Base-by-base conservation (phyloP, 1,140 invertebrate species). In the Bombus polaris region DNA sequence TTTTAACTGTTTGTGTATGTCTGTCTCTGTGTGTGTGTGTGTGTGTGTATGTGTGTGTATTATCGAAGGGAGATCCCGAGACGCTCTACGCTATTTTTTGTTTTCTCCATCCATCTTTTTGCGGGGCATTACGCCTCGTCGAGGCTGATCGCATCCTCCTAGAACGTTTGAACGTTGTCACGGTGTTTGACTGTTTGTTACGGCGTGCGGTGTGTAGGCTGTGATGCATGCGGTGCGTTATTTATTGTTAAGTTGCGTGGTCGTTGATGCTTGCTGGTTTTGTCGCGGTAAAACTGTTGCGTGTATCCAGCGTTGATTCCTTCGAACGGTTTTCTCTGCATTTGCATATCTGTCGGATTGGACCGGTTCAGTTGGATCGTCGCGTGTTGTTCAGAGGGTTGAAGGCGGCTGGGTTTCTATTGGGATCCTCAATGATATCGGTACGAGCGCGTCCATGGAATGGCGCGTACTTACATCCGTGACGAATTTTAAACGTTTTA, bases 361-460 rank as follows among this genome's bases (percentile, higher is more conserved):
- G 90, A 85, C 81, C 84, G 80, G 90, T 77, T 86, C 85, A 42
- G 81, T 87, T 78, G 85, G 85, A 87, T 87, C 85, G 81, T 87
- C 85, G 85, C 81, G 85, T 73, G 68, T 62, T 78, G 32, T 72
- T 47, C 85, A 28, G 39, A 79, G 74, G 81, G 70, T 78, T 84
- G 22, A 71, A 74, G 73, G 39, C 71, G 79, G 47, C 47, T 53
- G 47, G 79, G 47, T 86, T 68, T 71, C 39, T 68, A 59, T 74
- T n/a, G 62, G 57, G 57, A 66, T 85, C 47, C n/a, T 75, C 65
- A 62, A 9, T 39, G 9, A 37, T 37, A 37, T 68, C 2, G 3
- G 82, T 42, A 53, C 42, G 28, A 32, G 62, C 37, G 57, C 71
- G 32, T 57, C 44, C 25, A 42, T 74, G 53, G 32, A 42, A 9